These are phyloP conservation scores for Archaeoteleia sp. DNA, from an alignment of 2,888 invertebrate genomes.

Conservation along the genomic window DNA sequence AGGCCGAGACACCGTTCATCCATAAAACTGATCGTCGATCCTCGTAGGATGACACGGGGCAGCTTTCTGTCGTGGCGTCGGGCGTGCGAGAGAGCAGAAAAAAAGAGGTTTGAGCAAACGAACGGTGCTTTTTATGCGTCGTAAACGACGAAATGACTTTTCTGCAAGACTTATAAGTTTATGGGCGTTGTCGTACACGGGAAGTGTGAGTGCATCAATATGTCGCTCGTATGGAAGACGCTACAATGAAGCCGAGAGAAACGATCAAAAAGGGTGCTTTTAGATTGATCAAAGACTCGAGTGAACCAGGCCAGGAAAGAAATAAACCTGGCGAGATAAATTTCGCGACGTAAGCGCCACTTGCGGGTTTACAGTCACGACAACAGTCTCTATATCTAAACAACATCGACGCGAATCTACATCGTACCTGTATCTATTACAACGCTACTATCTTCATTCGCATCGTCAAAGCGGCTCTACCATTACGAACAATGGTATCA, in stretches of 20 bases:
- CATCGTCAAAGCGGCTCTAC: slow-evolving; percentile 6
- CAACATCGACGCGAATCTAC: slow-evolving; percentile 22
- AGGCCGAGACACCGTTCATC: slow-evolving; percentile 12
- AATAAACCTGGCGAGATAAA: slow-evolving; percentile 28
- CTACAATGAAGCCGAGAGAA: slow-evolving; percentile 19
- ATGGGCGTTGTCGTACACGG: slow-evolving; percentile 45
- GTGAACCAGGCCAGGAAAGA: slow-evolving; percentile 30
- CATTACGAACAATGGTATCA: slow-evolving; percentile 41
- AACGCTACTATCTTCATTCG: slow-evolving; percentile 9
- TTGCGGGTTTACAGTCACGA: slow-evolving; percentile 19
- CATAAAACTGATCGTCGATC: slow-evolving; percentile 27
- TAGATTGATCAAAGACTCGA: slow-evolving; percentile 35
- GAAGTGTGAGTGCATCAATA: slow-evolving; percentile 41
- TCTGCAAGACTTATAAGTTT: slow-evolving; percentile 45
- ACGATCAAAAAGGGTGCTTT: slow-evolving; percentile 15
- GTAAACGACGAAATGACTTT: slow-evolving; percentile 43
- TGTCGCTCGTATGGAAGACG: slow-evolving; percentile 22
- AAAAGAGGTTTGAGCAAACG: slow-evolving; percentile 19
- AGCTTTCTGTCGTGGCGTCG: slow-evolving; percentile 8
- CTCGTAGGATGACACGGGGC: slow-evolving; percentile 4
- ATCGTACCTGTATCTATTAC: slow-evolving; percentile 6
- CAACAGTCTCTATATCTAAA: slow-evolving; percentile 27
- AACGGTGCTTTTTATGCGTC: slow-evolving; percentile 44
- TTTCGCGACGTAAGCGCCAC: slow-evolving; percentile 29
- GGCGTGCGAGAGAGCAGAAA: slow-evolving; percentile 15